Percentiles rank a stretch among this genome's conserved stretches.
phyloP scores from a whole-genome alignment of 2,888 invertebrate genomes.

The Brachyptera risi region DNA sequence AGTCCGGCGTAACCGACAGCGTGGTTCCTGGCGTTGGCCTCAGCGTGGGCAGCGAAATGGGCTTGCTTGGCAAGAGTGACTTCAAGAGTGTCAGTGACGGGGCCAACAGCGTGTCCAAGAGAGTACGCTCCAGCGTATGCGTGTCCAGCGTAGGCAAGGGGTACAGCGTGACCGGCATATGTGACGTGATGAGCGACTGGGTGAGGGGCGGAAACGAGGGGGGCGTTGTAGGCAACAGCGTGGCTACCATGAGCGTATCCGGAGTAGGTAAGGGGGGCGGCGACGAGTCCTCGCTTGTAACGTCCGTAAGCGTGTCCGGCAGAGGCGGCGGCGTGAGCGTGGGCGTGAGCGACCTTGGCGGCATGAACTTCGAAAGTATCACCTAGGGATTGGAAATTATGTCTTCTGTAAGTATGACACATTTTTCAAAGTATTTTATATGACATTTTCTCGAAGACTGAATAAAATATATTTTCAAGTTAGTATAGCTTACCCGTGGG shows the following conservation, averaged over 20 bases:
- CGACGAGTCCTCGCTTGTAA: neutral
- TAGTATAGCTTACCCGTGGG: too few relatives aligned
- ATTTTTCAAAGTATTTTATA: too few relatives aligned
- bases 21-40: conserved; percentile 27
- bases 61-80: too few relatives aligned
- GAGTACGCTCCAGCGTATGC: conserved; percentile 50
- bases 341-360: conserved; percentile 9
- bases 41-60: conserved; percentile 35
- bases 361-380: too few relatives aligned
- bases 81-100: conserved; percentile 46
- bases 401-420: too few relatives aligned
- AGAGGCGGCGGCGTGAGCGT: neutral
- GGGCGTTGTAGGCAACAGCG: conserved; percentile 15
- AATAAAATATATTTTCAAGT: too few relatives aligned
- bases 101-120: too few relatives aligned
- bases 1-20: conserved; percentile 19
- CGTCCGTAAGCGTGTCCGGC: neutral
- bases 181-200: conserved; percentile 9
- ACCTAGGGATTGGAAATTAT: too few relatives aligned
- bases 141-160: too few relatives aligned
- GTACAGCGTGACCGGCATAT: neutral
- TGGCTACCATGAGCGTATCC: conserved; percentile 6
- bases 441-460: too few relatives aligned
- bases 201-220: conserved; percentile 13
- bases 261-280: neutral